Evolutionary conservation across 1,140 invertebrate genomes (phyloP), one percentile per base, ranked within the genome.

Genomic region (Trichomalopsis sarcophagae): DNA sequence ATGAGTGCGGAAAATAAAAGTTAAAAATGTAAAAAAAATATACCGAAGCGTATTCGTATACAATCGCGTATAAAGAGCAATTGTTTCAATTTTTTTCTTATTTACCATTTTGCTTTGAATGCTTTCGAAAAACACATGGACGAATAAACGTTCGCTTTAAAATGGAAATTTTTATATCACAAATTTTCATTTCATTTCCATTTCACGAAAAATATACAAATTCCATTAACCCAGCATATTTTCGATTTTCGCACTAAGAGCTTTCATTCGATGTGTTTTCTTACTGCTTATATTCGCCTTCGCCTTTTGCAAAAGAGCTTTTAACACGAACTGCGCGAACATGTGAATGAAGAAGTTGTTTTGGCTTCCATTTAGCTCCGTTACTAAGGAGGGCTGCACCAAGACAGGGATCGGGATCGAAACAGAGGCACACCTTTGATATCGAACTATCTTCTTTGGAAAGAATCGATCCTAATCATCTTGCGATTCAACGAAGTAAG

Each of bases 361-460:
- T 33, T 89, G 73, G 88, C 87, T 86, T 82, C 77, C 79, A 36
- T 87, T 84, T 89, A 92, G 91, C 91, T 36, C 90, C 91, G n/a
- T 90, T 91, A 50, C 84, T 91, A 84, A 91, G 91, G 87, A 91
- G 90, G 88, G 88, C 89, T 69, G 80, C 90, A 86, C 87, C 90
- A 30, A 90, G 85, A 86, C 88, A 85, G 87, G 87, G 87, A 55
- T 84, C 85, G 85, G 87, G 88, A 81, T 76, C 81, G 33, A 87
- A 88, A 79, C 87, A 90, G 66, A 90, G 90, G 83, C 89, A 91
- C 71, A 92, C 91, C 7, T 88, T 90, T 87, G 88, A 88, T 84
- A 83, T 88, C 50, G 90, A 91, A 82, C 80, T 90, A 44, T 88
- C 89, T 0, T 88, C 87, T 66, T 82, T 89, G 78, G 83, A 76